Base-by-base conservation (phyloP, 2,113 vertebrate genomes). In the Pao palembangensis region DNA sequence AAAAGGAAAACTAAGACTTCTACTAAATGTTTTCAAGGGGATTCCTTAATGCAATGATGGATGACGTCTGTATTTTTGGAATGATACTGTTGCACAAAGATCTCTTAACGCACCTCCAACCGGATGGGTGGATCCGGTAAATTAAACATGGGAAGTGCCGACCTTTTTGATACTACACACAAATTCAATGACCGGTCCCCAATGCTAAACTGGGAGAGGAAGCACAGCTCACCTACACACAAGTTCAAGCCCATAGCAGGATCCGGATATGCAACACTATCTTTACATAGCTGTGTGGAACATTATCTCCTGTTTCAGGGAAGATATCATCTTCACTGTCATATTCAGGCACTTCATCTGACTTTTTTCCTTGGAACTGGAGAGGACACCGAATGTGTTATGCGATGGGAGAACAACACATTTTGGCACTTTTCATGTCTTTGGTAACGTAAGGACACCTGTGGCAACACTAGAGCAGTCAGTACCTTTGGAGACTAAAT, bases 391-490 rank as follows among this genome's bases (percentile, higher is more conserved):
- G 64, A n/a, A 58, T 15, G 23, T 60, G 66, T 19, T 19, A 44
- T 64, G 55, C 17, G 51, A 46, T 11, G 65, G 55, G 41, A 66
- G 63, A 63, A 19, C 34, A 53, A 73, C 63, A 55, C 4, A 2
- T 56, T 21, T 38, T 55, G 68, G 75, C 79, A 84, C 81, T 83
- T 83, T 80, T 58, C 8, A 63, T 71, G 73, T 70, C 67, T 79
- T 69, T 63, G 49, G 58, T 67, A 72, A 66, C 69, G 60, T 69
- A 60, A 73, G 58, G 55, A 69, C 76, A 76, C 52, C 54, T 56
- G 53, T 52, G 51, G 59, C 66, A 64, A 85, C 82, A 80, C 82
- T 83, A 69, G 66, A 65, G 73, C 64, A 66, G 63, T 58, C 59
- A 14, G 61, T 71, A 75, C 67, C 64, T 78, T 55, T 60, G 54